Percentiles rank a stretch among this genome's conserved stretches.
phyloP scores from a whole-genome alignment of 2,888 invertebrate genomes.

The Agrenia bidenticulata region DNA sequence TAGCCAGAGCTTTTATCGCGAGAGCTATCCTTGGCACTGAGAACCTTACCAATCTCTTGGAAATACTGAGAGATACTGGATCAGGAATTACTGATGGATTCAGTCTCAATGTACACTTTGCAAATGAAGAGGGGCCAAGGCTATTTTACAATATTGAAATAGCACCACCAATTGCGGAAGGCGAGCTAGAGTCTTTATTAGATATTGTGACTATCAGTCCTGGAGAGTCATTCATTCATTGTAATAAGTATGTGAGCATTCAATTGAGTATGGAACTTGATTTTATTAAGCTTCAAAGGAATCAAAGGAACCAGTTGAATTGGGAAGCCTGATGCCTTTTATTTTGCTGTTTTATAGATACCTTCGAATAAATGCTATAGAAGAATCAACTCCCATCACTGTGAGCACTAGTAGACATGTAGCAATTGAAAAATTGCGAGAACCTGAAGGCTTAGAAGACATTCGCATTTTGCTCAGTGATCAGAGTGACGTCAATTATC shows the following conservation, averaged over 20 bases:
- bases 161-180: constrained; percentile 47
- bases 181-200: constrained; percentile 62
- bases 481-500: constrained; percentile 64
- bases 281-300: no score
- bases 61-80: constrained; percentile 72
- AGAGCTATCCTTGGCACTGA: constrained; percentile 72
- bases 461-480: constrained; percentile 74
- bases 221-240: constrained; percentile 69
- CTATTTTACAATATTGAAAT: constrained; percentile 62
- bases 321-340: background rate
- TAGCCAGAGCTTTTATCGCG: constrained; percentile 79
- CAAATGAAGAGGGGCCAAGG: constrained; percentile 70
- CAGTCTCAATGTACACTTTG: constrained; percentile 68
- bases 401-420: constrained; percentile 17
- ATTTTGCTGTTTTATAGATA: constrained; percentile 5
- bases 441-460: constrained; percentile 58
- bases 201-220: constrained; percentile 64
- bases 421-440: constrained; percentile 3
- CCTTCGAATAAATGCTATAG: background rate
- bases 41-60: constrained; percentile 68
- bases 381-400: background rate
- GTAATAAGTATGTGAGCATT: constrained; percentile 68
- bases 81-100: constrained; percentile 80
- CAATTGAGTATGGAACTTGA: background rate
- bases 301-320: no score